Conservation (phyloP, 2,797 vertebrate genomes). For the Microcaecilia unicolor region DNA sequence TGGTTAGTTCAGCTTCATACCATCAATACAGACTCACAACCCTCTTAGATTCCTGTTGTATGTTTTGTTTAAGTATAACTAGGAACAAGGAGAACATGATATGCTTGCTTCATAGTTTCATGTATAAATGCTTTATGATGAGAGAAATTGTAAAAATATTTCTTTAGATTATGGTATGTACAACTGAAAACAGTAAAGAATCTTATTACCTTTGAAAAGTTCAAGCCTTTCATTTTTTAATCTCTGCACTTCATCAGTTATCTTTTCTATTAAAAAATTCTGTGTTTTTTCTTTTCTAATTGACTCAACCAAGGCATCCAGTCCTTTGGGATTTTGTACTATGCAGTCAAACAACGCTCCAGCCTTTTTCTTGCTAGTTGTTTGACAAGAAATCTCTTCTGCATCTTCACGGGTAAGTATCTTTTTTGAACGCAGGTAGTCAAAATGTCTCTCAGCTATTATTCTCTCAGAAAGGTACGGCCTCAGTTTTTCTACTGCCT, state of each 20-base stretch:
- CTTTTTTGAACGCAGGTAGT: conserved; percentile 84
- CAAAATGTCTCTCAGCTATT: conserved; percentile 85
- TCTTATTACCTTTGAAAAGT: conserved; percentile 69
- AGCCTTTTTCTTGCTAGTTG: conserved; percentile 74
- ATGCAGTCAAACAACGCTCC: conserved; percentile 81
- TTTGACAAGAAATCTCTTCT: conserved; percentile 83
- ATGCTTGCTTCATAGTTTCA: too few relatives aligned
- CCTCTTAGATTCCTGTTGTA: too few relatives aligned
- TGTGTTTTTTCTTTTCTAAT: conserved; percentile 77
- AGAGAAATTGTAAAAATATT: background rate
- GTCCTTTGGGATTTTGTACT: conserved; percentile 82
- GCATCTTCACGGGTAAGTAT: conserved; percentile 87
- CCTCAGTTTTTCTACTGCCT: conserved; percentile 82
- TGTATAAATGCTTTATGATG: too few relatives aligned
- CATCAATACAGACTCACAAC: too few relatives aligned
- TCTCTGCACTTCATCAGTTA: conserved; percentile 87
- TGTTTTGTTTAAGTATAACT: too few relatives aligned
- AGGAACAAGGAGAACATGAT: too few relatives aligned
- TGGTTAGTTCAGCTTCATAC: too few relatives aligned
- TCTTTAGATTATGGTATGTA: background rate
- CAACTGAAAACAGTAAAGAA: background rate
- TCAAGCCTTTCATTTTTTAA: conserved; percentile 84
- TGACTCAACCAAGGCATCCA: conserved; percentile 81
- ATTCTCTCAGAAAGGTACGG: conserved; percentile 88
- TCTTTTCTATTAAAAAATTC: conserved; percentile 85